phyloP scores from a whole-genome alignment of 1,140 invertebrate genomes.

The Euschistus heros region DNA sequence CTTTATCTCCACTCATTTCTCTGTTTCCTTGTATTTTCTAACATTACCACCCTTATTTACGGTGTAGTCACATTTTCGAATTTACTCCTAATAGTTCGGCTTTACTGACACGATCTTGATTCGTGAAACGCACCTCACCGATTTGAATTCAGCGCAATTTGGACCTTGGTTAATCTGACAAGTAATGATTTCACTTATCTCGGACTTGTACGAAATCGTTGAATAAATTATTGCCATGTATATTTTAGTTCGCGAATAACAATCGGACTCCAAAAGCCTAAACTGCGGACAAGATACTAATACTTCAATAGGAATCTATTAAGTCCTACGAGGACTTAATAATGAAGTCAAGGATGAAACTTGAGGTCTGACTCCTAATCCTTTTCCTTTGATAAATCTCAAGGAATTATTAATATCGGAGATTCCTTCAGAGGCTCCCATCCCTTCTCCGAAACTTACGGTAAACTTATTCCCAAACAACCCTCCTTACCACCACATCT shows the following conservation, averaged over 20 bases:
- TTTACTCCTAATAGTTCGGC: no score
- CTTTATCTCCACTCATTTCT: not conserved
- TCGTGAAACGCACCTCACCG: no score
- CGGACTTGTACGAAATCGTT: no score
- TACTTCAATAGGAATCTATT: conserved; percentile 6
- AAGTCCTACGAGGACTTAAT: conserved; percentile 1
- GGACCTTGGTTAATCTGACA: no score
- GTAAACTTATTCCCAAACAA: conserved; percentile 7
- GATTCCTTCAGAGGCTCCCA: not conserved
- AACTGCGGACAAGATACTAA: no score
- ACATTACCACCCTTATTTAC: not conserved
- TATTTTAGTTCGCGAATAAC: no score
- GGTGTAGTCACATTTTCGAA: no score
- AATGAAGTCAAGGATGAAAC: not conserved
- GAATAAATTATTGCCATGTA: no score
- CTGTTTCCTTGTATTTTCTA: not conserved
- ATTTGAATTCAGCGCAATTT: no score
- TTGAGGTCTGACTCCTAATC: conserved; percentile 2
- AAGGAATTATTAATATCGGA: conserved; percentile 10
- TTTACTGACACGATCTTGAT: no score
- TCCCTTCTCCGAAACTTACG: not conserved
- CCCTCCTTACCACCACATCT: not conserved
- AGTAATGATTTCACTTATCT: no score
- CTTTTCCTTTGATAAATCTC: conserved; percentile 12
- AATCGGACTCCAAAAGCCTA: no score